phyloP scores from a whole-genome alignment of 2,888 invertebrate genomes.

The Lasius platythorax region DNA sequence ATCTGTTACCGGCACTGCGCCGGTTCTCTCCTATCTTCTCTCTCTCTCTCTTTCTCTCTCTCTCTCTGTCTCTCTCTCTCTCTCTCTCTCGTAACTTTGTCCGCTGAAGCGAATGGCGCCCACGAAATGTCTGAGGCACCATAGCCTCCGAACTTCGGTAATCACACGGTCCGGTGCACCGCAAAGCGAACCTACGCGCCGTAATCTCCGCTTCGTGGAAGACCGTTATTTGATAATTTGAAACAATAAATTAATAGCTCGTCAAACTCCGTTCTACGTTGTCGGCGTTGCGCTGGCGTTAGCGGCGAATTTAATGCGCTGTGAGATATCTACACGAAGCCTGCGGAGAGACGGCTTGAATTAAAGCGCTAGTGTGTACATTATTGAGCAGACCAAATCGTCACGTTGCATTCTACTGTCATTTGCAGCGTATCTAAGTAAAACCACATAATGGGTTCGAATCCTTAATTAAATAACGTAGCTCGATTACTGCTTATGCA shows the following conservation, averaged over 20 bases:
- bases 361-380: constrained; percentile 25
- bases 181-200: constrained; percentile 81
- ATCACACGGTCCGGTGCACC: constrained; percentile 84
- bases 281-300: constrained; percentile 32
- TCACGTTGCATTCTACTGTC: not conserved
- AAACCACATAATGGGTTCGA: not conserved
- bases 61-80: not conserved
- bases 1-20: constrained; percentile 55
- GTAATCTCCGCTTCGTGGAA: constrained; percentile 75
- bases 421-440: constrained; percentile 1
- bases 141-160: constrained; percentile 83
- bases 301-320: constrained; percentile 47
- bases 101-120: constrained; percentile 75
- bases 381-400: constrained; percentile 11
- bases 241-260: constrained; percentile 64
- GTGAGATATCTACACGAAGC: constrained; percentile 31
- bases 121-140: constrained; percentile 83
- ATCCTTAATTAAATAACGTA: not conserved
- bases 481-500: not conserved
- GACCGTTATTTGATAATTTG: constrained; percentile 77
- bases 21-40: constrained; percentile 28
- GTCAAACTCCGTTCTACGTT: constrained; percentile 57
- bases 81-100: constrained; percentile 70
- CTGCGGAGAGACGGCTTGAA: constrained; percentile 34
- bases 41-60: not conserved